Base-by-base conservation (phyloP, 2,888 invertebrate genomes). In the Netelia inedita region DNA sequence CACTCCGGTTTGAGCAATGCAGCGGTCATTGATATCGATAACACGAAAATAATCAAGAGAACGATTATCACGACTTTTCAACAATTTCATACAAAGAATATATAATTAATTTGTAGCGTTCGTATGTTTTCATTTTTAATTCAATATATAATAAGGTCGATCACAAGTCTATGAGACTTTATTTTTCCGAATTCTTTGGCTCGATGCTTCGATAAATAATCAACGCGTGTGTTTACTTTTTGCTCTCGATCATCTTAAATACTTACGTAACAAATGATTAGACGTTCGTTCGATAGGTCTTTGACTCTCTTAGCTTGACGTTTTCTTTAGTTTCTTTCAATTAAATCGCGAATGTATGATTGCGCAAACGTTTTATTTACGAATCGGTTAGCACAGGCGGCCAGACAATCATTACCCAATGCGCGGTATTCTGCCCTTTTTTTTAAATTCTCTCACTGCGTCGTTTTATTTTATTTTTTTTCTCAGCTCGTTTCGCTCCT, bases 351-450 rank as follows among this genome's bases (percentile, higher is more conserved):
- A 85, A 86, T 85, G 71, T 55, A 69, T 66, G 35, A 73, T 76
- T 63, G 71, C 71, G 75, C 79, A 82, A 84, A 71, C 78, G 61
- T 79, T 35, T 74, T 46, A 74, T 68, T 74, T 80, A 84, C 86
- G 86, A 83, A 81, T 87, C 91, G 91, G 91, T 92, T 93, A 93
- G 93, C 93, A 93, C 92, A 91, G 91, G 92, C 93, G 93, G 93
- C 92, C 93, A 93, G 92, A 93, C 93, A 83, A 68, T 86, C 65
- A 65, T 83, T 80, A 85, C 66, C 79, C 81, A 79, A 75, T 86
- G 81, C 79, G 85, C 69, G 79, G 71, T 53, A 46, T 57, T 59
- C 43, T 61, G 68, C 46, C 59, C 50, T 57, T 57, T 19, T 65
- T 68, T 57, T 61, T 21, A 28, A 50, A 78, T 41, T 63, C 61